A percentile compares a stretch with the other conserved stretches of the same genome.
These are phyloP conservation scores for Anastrepha obliqua DNA, from an alignment of 1,140 invertebrate genomes.

Conservation along the genomic window DNA sequence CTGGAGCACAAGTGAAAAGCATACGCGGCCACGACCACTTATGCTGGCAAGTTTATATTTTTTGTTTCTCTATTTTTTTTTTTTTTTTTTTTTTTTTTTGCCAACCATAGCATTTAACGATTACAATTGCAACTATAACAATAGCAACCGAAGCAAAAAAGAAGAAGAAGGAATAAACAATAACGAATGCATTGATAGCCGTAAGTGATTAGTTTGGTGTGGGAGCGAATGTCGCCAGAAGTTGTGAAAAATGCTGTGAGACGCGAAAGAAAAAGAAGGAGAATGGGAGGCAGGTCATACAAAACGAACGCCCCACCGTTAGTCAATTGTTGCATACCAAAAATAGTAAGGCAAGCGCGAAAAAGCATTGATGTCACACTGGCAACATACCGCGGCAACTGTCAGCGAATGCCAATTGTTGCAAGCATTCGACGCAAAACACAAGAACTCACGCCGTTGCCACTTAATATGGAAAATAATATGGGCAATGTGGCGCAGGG, in stretches of 20 bases:
- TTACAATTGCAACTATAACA: conserved; percentile 28
- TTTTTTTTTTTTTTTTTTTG: conserved; percentile 1
- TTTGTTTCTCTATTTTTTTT: neutral
- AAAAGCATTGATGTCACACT: conserved; percentile 20
- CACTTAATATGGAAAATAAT: conserved; percentile 15
- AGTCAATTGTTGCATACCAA: neutral
- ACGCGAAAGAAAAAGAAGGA: neutral
- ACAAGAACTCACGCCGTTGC: neutral
- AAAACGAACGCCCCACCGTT: neutral
- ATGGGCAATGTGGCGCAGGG: neutral
- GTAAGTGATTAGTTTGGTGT: no score
- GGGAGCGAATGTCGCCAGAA: no score
- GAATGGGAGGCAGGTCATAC: neutral
- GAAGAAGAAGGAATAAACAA: neutral
- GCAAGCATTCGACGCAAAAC: neutral
- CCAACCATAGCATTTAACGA: neutral
- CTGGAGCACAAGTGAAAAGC: neutral
- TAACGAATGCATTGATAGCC: neutral
- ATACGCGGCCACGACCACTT: neutral
- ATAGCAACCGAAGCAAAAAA: neutral
- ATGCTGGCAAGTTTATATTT: neutral
- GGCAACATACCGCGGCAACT: conserved; percentile 24
- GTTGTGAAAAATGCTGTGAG: no score
- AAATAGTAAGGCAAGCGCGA: neutral
- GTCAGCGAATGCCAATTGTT: conserved; percentile 41